These are phyloP conservation scores for Ptilorrhoa leucosticta DNA, from an alignment of 2,113 vertebrate species.

Conservation along the genomic window DNA sequence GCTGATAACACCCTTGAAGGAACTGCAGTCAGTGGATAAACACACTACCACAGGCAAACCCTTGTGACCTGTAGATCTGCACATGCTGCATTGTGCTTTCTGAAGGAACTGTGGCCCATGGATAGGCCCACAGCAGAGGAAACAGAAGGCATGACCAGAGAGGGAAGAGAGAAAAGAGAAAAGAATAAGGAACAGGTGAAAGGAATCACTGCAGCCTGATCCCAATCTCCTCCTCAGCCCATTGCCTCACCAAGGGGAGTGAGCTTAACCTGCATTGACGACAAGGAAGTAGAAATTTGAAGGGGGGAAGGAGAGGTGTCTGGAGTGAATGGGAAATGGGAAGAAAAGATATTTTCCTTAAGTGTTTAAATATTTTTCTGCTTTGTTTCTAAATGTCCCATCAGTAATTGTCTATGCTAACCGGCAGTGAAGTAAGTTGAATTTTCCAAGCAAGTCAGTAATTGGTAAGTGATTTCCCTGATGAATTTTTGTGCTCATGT, in stretches of 20 bases:
- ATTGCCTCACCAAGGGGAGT: neutral
- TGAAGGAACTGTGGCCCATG: neutral
- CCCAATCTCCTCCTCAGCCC: neutral
- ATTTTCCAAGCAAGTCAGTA: neutral
- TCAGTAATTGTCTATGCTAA: neutral
- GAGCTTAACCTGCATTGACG: neutral
- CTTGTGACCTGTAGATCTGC: neutral
- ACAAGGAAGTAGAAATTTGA: neutral
- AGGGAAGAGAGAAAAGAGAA: neutral
- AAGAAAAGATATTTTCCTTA: neutral
- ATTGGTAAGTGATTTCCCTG: neutral
- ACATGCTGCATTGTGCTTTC: neutral
- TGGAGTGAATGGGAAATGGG: neutral
- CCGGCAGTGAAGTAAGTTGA: neutral
- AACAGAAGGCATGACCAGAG: neutral
- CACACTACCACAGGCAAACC: neutral
- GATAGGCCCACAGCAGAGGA: neutral
- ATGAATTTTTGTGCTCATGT: neutral
- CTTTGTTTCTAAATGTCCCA: neutral
- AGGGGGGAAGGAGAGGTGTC: neutral
- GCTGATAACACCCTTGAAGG: neutral
- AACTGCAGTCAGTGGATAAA: neutral
- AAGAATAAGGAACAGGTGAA: neutral
- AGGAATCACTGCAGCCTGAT: neutral
- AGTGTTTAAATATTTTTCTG: neutral